Evolutionary conservation across 30 jellyfish, hydroid and myxozoan genomes (phyloP), one percentile per base, ranked within the genome.

Genomic region (Aurelia sp.): DNA sequence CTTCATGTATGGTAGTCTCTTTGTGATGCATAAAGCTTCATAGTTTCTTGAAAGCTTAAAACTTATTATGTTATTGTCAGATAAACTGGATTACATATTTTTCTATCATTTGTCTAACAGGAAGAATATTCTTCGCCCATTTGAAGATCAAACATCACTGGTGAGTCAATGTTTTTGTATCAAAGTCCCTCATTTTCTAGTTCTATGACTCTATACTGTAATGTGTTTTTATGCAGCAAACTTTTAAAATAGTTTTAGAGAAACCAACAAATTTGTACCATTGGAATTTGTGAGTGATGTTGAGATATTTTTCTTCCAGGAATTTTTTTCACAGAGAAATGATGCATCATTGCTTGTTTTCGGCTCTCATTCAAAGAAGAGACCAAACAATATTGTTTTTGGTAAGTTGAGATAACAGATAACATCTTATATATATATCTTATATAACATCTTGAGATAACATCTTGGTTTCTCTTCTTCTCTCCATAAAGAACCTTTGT

Each of bases 361-460:
- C 84, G 98, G 98, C 40, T 86, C 94, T 22, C 97, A 93, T 78
- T 93, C 98, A 22, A 93, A 93, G 86, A 93, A 93, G 58, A 78
- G 97, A 64, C 98, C 98, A 21, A 77, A 93, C 67, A 93, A 93
- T 67, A 80, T 93, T 11, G 94, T 93, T 18, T 63, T 93, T 67
- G 98, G 98, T 93, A 74, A 74, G 91, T 8, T 18, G 8, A 35
- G 22, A 5, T 67, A 0, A 18, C 21, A 67, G 3, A 7, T n/a
- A n/a, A n/a, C n/a, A n/a, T n/a, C n/a, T n/a, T n/a, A n/a, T n/a
- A n/a, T n/a, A n/a, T n/a, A n/a, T n/a, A n/a, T n/a, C n/a, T n/a
- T n/a, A n/a, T n/a, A n/a, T n/a, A n/a, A n/a, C n/a, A n/a, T n/a
- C n/a, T n/a, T n/a, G n/a, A n/a, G n/a, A n/a, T n/a, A n/a, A n/a